Conservation (phyloP, 2,113 vertebrate species). For the Progne subis region DNA sequence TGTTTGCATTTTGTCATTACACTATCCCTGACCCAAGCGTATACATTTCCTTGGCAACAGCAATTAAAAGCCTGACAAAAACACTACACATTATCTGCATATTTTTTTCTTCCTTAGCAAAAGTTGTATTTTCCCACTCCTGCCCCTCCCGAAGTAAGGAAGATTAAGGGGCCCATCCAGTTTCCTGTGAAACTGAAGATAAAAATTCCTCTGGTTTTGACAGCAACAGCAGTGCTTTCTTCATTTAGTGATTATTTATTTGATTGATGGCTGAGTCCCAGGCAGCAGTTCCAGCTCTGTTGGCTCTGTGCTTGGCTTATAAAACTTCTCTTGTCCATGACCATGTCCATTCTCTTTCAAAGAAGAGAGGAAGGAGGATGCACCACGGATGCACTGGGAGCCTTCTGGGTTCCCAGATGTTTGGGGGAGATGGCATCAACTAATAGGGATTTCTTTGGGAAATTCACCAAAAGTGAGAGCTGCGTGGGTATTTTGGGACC, state of each 20-base stretch:
- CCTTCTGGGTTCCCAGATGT: not conserved
- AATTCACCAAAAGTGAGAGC: not conserved
- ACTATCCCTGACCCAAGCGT: constrained; percentile 9
- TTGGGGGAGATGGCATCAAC: not conserved
- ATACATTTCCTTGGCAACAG: constrained; percentile 56
- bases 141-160: not conserved
- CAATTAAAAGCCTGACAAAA: constrained; percentile 38
- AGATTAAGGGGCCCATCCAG: constrained; percentile 44
- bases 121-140: constrained; percentile 11
- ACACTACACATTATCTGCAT: not conserved
- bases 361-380: not conserved
- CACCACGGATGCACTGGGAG: not conserved
- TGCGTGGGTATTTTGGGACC: not conserved
- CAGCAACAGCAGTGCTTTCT: not conserved
- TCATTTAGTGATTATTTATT: not conserved
- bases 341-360: not conserved
- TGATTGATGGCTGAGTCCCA: not conserved
- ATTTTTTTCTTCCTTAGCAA: not conserved
- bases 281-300: not conserved
- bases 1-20: constrained; percentile 56
- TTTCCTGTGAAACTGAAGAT: constrained; percentile 33
- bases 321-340: not conserved
- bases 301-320: not conserved
- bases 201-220: constrained; percentile 23
- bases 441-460: not conserved